Evolutionary conservation across 2,113 vertebrate genomes (phyloP).

Genomic region (Dascyllus trimaculatus): DNA sequence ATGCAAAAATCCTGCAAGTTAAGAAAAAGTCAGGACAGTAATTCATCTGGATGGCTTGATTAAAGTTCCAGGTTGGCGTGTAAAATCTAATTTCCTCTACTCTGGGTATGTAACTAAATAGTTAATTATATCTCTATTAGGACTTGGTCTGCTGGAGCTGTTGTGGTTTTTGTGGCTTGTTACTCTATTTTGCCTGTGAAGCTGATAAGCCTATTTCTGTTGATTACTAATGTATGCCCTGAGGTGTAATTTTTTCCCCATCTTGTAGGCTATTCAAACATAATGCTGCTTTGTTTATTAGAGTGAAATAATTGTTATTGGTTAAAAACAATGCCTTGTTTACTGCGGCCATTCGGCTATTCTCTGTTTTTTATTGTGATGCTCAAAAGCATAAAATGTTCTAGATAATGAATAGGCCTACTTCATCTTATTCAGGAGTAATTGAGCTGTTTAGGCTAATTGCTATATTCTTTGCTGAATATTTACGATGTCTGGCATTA

Average conservation of each 20-base stretch:
- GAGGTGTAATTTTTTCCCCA: constrained; percentile 32
- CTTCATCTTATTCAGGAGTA: constrained; percentile 54
- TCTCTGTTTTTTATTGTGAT: constrained; percentile 41
- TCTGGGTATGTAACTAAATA: constrained; percentile 34
- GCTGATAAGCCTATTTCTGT: constrained; percentile 47
- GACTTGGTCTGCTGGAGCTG: constrained; percentile 35
- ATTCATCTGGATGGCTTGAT: constrained; percentile 45
- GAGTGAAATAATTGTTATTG: constrained; percentile 61
- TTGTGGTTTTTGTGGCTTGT: constrained; percentile 27
- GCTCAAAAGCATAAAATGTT: constrained; percentile 48
- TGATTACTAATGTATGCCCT: constrained; percentile 50
- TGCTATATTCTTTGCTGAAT: constrained; percentile 47
- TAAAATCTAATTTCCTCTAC: constrained; percentile 49
- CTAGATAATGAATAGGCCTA: constrained; percentile 51
- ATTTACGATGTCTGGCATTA: constrained; percentile 44
- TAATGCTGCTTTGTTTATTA: constrained; percentile 57
- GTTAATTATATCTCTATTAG: constrained; percentile 54
- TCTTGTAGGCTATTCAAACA: constrained; percentile 30
- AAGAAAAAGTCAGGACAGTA: constrained; percentile 19
- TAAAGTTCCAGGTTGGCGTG: constrained; percentile 30
- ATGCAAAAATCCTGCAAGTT: constrained; percentile 58
- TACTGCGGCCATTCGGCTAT: constrained; percentile 49
- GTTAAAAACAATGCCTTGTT: constrained; percentile 61
- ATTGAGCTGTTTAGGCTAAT: constrained; percentile 60
- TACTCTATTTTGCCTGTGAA: constrained; percentile 39